Evolutionary conservation across 2,113 vertebrate species (phyloP).

Genomic region (Sander vitreus): DNA sequence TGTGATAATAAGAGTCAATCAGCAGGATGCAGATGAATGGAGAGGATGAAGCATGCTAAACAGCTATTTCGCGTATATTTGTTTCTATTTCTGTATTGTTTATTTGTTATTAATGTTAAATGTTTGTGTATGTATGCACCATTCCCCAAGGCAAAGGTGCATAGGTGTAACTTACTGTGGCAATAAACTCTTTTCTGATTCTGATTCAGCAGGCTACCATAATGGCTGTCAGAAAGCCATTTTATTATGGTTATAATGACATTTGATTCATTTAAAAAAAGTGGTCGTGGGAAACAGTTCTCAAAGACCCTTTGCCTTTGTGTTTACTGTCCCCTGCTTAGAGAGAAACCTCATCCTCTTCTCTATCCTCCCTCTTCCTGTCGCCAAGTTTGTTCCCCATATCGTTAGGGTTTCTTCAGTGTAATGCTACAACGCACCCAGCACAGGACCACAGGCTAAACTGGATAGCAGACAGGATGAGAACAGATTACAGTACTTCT

Average conservation of each 20-base stretch:
- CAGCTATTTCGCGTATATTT: too few relatives aligned
- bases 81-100: too few relatives aligned
- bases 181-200: too few relatives aligned
- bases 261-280: slow-evolving; percentile 7
- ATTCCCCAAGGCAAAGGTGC: too few relatives aligned
- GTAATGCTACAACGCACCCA: background rate
- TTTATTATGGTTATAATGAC: background rate
- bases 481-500: background rate
- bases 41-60: background rate
- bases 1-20: background rate
- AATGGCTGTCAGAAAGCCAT: background rate
- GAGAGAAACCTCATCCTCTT: slow-evolving; percentile 31
- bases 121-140: too few relatives aligned
- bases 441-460: slow-evolving; percentile 11
- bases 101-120: too few relatives aligned
- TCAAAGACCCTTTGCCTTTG: background rate
- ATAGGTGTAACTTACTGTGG: too few relatives aligned
- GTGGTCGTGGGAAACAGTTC: slow-evolving; percentile 27
- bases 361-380: slow-evolving; percentile 34
- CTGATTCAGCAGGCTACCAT: background rate
- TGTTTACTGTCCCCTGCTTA: slow-evolving; percentile 1
- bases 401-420: background rate
- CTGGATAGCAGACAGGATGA: background rate
- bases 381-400: slow-evolving; percentile 28
- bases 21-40: background rate